A percentile compares a stretch with the other conserved stretches of the same genome.
Conservation (phyloP, 2,888 invertebrate species). For the Lasioglossum figueresi region DNA sequence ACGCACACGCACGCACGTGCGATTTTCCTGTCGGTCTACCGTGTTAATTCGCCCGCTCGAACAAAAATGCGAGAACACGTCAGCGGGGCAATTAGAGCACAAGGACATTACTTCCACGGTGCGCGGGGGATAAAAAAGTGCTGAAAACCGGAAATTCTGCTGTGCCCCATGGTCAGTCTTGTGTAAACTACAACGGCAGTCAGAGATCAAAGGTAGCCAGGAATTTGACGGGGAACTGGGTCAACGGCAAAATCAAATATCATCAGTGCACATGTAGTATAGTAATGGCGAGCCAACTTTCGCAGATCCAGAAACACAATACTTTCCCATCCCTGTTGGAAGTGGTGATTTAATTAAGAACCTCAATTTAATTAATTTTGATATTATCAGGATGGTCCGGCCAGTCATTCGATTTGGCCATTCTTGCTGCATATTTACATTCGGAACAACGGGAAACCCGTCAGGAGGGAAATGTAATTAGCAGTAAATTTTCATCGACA, state of each 20-base stretch:
- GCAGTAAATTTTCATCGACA: constrained; percentile 63
- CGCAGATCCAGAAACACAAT: constrained; percentile 38
- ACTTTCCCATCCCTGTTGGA: background rate
- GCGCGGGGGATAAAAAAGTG: background rate
- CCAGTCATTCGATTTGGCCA: constrained; percentile 4
- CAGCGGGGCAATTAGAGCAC: constrained; percentile 64
- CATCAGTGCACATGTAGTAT: constrained; percentile 37
- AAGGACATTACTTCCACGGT: constrained; percentile 47
- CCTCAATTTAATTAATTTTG: constrained; percentile 60
- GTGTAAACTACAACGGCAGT: constrained; percentile 55
- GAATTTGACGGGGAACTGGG: constrained; percentile 51
- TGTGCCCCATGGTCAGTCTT: constrained; percentile 46
- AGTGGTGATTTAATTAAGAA: constrained; percentile 47
- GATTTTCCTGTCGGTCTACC: constrained; percentile 60
- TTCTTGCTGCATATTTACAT: constrained; percentile 44
- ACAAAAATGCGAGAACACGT: constrained; percentile 57
- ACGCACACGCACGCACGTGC: background rate
- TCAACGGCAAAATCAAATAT: constrained; percentile 64
- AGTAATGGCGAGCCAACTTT: constrained; percentile 21
- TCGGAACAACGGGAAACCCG: background rate
- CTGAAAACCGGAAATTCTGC: constrained; percentile 45
- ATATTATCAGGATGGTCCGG: background rate
- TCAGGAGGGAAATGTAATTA: constrained; percentile 62
- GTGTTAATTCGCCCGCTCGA: constrained; percentile 59
- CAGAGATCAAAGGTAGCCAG: constrained; percentile 57